phyloP scores from a whole-genome alignment of 2,797 vertebrate genomes.

The Tolypeutes matacus region DNA sequence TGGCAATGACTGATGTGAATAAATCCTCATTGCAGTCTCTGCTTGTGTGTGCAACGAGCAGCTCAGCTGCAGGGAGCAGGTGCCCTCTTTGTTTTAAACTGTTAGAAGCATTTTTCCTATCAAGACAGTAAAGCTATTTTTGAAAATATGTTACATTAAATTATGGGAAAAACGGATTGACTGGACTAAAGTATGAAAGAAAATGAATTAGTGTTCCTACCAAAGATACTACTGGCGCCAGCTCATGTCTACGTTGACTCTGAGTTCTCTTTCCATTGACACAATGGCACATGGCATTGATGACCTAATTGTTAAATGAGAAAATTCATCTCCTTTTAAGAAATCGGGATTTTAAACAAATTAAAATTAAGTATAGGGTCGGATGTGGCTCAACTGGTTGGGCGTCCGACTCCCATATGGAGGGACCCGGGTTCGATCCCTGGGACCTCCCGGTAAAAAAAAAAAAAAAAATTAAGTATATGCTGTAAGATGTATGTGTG shows the following conservation, averaged over 20 bases:
- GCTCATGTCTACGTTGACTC: not conserved
- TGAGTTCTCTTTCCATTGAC: too few species aligned
- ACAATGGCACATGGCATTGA: not conserved
- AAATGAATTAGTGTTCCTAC: conserved; percentile 80
- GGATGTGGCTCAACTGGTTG: too few species aligned
- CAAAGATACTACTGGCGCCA: conserved; percentile 79
- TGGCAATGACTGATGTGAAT: too few species aligned
- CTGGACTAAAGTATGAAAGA: conserved; percentile 24
- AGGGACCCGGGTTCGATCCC: too few species aligned
- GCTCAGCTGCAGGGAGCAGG: not conserved
- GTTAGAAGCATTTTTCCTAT: conserved; percentile 21
- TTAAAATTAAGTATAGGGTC: not conserved
- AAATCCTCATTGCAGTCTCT: too few species aligned
- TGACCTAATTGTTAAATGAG: not conserved
- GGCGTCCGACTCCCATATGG: too few species aligned
- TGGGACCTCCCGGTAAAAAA: too few species aligned
- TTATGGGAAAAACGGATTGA: not conserved
- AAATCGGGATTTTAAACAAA: conserved; percentile 45
- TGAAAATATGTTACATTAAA: conserved; percentile 74
- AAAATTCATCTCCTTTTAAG: not conserved
- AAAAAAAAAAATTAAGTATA: conserved; percentile 1
- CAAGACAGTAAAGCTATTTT: conserved; percentile 18
- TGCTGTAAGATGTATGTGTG: not conserved
- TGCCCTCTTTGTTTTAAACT: conserved; percentile 54
- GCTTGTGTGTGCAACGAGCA: too few species aligned